Base-by-base conservation (phyloP, 2,797 vertebrate species). In the Semotilus atromaculatus region DNA sequence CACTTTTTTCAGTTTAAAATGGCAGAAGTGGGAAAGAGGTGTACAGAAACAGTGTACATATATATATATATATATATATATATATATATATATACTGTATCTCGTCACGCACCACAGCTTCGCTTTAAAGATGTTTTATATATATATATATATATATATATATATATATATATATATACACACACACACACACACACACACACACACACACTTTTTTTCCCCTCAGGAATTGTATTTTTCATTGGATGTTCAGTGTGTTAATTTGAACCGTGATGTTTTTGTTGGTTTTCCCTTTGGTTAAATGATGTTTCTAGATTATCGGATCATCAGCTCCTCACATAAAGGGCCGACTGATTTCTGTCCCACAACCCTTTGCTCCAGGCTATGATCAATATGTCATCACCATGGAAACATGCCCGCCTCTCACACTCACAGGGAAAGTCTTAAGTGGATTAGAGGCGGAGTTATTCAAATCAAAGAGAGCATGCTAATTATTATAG, bases 281-380 rank as follows among this genome's bases (percentile, higher is more conserved):
- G 51, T 58, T 11, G 9, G 21, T 38, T 58, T 58, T 34, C 13
- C 60, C 53, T 76, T 40, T 18, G 23, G 4, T 40, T 34, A 34
- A 13, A 38, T 58, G 2, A 64, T 31, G 26, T 79, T 64, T 48
- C 40, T 26, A 23, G 76, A 79, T 66, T 18, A 64, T 78, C 76
- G 31, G 58, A 79, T 78, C 38, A 64, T 79, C 40, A 34, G 23
- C 26, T 62, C 9, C 38, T 66, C 10, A 66, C 60, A 34, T 19
- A 64, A 48, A 43, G 29, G 40, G 29, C n/a, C 4, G 60, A 36
- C 58, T 36, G 71, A 75, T 53, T n/a, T 78, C 58, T 68, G 19
- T 79, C 78, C 67, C 85, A 84, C 73, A 83, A 79, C 23, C 51
- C 68, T 78, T 79, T 75, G 66, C 79, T 85, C 19, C 58, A 79